Evolutionary conservation across 2,797 vertebrate genomes (phyloP).

Genomic region (Triplophysa yarkandensis): DNA sequence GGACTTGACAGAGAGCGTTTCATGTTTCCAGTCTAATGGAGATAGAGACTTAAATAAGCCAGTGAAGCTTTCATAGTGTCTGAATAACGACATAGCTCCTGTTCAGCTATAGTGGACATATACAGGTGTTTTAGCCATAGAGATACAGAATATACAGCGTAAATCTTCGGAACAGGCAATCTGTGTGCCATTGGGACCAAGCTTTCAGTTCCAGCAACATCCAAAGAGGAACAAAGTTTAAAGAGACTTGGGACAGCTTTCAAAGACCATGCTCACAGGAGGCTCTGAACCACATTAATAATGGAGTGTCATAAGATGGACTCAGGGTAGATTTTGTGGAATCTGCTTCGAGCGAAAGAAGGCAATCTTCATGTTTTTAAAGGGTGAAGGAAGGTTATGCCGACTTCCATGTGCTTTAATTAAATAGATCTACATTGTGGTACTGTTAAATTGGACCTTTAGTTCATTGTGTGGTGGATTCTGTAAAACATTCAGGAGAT

Average conservation of each 20-base stretch:
- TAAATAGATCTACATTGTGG: background rate
- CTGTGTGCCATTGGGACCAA: conserved; percentile 18
- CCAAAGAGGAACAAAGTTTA: conserved; percentile 10
- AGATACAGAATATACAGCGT: background rate
- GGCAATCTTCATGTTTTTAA: background rate
- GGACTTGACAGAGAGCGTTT: conserved; percentile 64
- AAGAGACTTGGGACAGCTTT: conserved; percentile 14
- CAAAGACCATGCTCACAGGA: conserved; percentile 19
- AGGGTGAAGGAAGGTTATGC: background rate
- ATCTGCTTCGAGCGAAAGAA: background rate
- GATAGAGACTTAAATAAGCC: conserved; percentile 60
- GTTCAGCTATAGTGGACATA: background rate
- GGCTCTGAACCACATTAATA: conserved; percentile 35
- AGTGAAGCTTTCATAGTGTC: conserved; percentile 19
- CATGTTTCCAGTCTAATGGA: conserved; percentile 60
- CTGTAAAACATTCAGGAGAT: background rate
- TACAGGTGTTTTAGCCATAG: background rate
- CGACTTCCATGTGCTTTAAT: background rate
- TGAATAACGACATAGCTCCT: conserved; percentile 2
- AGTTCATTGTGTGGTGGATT: conserved; percentile 1
- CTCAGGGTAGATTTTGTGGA: background rate
- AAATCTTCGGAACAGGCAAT: conserved; percentile 11
- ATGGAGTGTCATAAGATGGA: conserved; percentile 5
- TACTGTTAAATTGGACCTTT: background rate
- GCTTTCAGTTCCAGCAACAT: background rate